Base-by-base conservation (phyloP, 2,113 vertebrate species). In the Daphoenositta chrysoptera region DNA sequence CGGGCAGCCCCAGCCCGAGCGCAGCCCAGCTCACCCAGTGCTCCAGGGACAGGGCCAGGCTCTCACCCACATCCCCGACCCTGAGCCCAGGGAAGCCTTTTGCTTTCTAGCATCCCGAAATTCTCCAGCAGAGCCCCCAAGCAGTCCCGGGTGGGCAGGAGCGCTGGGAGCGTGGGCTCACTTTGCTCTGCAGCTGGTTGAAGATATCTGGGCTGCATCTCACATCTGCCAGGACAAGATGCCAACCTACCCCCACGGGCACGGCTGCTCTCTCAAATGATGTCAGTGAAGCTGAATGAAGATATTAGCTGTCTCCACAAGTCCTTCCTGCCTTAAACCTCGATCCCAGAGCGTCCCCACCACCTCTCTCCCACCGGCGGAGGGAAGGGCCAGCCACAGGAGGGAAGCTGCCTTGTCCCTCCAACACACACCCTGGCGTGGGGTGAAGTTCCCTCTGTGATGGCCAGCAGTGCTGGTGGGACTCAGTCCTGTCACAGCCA, bases 101-200 rank as follows among this genome's bases (percentile, higher is more conserved):
- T 47, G 30, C 42, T 56, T 12, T 10, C 64, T 3, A 35, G 51
- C 47, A 51, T 22, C 87, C 64, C 5, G 11, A 63, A 75, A 63
- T 21, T 30, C 17, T 35, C 47, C 44, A 6, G 33, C 35, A 39
- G 56, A 63, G 60, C 22, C 23, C 12, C 2, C 20, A 11, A 2
- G 24, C 65, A 18, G 9, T 0, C 19, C 4, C 8, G 6, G 2
- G 51, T 13, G 64, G 51, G 30, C 30, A 60, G 7, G 31, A 31
- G 16, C 1, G 1, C 42, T 2, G 11, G 61, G 56, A 26, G 66
- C 21, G 0, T 1, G 33, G 63, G 33, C 70, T 89, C 23, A 0
- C 51, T 81, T 44, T 3, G 39, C 63, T 26, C 51, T 13, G 61
- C 85, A 53, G 88, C 70, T 75, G 37, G 22, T 9, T 11, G 33